Evolutionary conservation across 2,888 invertebrate genomes (phyloP), one percentile per base, ranked within the genome.

Genomic region (Lasioglossum leucozonium): DNA sequence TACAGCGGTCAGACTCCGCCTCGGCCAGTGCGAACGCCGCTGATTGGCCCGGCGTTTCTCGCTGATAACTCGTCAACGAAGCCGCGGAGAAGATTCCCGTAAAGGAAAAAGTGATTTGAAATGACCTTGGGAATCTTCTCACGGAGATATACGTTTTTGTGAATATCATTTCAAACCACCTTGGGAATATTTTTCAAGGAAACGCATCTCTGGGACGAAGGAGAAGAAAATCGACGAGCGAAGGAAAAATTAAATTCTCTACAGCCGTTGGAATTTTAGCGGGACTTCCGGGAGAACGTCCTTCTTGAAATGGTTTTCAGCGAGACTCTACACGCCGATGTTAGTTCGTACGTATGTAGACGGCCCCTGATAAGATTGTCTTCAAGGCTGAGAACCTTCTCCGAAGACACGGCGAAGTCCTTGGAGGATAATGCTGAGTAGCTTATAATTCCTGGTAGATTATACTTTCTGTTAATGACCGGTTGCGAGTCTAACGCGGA

Each of bases 371-470:
- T 72, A 72, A 47, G 72, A 47, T 22, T 44, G 44, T 42, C 30
- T 72, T 69, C 69, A 40, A 69, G 40, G 72, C 72, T 44, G 44
- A 8, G 47, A 47, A 72, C 34, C 72, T 47, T 72, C 42, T 72
- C 47, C 30, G 34, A 72, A 72, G 72, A 72, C 47, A 47, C 72
- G 18, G 11, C 47, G 2, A 5, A 47, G 69, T 37, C 69, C 69
- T 69, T 69, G 37, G n/a, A 40, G 40, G 37, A 40, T 69, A 69
- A 22, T 34, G 22, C 65, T 34, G 65, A 34, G 34, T 22, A 65
- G 34, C 37, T 65, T 22, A 65, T 65, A 65, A 65, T 65, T 65
- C 34, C 65, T 34, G 65, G 34, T 65, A 34, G 65, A 65, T 65
- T 65, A 65, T 34, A 34, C 65, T 65, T 65, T 65, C 65, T 65